Conservation (phyloP, 2,113 vertebrate species). For the Zosterops lateralis region DNA sequence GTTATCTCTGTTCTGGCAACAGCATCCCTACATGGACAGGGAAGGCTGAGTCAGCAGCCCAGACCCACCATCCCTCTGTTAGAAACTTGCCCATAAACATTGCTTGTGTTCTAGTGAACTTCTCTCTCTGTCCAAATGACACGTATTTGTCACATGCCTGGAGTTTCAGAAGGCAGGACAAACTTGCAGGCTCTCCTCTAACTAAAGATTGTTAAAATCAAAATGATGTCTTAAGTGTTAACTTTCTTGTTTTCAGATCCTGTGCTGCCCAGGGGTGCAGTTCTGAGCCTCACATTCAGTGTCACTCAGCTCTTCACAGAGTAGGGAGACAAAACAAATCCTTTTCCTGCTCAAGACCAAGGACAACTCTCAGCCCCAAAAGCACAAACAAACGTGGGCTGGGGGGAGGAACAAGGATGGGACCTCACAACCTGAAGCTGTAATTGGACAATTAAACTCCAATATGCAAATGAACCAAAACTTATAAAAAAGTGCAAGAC, state of each 20-base stretch:
- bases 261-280: not conserved
- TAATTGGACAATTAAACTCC: too few relatives aligned
- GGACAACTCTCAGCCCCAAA: not conserved
- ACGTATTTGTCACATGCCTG: fast-evolving
- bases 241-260: not conserved
- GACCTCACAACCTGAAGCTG: too few relatives aligned
- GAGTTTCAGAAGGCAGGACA: not conserved
- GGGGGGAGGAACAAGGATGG: too few relatives aligned
- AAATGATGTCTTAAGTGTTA: not conserved
- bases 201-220: not conserved
- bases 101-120: not conserved
- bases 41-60: slow-evolving; percentile 57
- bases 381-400: too few relatives aligned
- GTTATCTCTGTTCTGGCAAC: not conserved
- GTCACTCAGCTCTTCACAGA: not conserved
- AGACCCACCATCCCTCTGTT: not conserved
- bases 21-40: not conserved
- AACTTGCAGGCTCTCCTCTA: not conserved
- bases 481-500: too few relatives aligned
- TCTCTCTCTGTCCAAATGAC: not conserved
- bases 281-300: not conserved
- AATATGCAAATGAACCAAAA: too few relatives aligned
- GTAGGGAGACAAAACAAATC: not conserved
- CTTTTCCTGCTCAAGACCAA: not conserved
- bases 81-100: not conserved